phyloP scores from a whole-genome alignment of 2,113 vertebrate species.

The Epinephelus cyanopodus region DNA sequence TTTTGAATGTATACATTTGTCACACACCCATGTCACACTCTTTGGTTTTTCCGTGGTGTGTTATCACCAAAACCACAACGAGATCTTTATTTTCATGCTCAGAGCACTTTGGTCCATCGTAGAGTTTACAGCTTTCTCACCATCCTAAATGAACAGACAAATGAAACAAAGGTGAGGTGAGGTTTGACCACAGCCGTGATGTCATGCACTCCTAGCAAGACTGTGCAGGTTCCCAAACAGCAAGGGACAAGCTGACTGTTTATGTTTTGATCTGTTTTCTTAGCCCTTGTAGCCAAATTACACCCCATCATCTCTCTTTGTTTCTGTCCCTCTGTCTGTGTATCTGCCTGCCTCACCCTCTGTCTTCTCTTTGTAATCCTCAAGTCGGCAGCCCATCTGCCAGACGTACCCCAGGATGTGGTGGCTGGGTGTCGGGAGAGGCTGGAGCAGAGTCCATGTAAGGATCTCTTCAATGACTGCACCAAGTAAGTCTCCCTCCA shows the following conservation, averaged over 20 bases:
- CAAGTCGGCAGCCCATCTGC: constrained; percentile 85
- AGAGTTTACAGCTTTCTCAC: not conserved
- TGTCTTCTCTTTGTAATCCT: constrained; percentile 40
- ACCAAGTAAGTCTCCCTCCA: constrained; percentile 83
- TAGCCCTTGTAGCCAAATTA: not conserved
- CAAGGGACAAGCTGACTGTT: not conserved
- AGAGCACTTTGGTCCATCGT: too few species aligned
- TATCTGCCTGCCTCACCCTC: not conserved
- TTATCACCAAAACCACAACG: not conserved
- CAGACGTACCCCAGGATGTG: constrained; percentile 87
- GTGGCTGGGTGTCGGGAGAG: constrained; percentile 85
- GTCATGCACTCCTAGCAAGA: not conserved
- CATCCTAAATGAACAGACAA: not conserved
- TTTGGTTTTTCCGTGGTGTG: not conserved
- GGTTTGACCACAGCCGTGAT: not conserved
- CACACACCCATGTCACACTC: not conserved
- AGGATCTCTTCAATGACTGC: constrained; percentile 91
- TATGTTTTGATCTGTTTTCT: not conserved
- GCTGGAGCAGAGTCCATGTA: constrained; percentile 88
- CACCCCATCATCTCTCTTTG: not conserved
- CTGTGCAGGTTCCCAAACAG: not conserved
- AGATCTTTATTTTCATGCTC: not conserved
- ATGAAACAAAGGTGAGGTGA: not conserved
- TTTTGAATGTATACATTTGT: not conserved
- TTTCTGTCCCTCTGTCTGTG: not conserved